phyloP scores from a whole-genome alignment of 2,113 vertebrate genomes.

The Sorex fumeus region DNA sequence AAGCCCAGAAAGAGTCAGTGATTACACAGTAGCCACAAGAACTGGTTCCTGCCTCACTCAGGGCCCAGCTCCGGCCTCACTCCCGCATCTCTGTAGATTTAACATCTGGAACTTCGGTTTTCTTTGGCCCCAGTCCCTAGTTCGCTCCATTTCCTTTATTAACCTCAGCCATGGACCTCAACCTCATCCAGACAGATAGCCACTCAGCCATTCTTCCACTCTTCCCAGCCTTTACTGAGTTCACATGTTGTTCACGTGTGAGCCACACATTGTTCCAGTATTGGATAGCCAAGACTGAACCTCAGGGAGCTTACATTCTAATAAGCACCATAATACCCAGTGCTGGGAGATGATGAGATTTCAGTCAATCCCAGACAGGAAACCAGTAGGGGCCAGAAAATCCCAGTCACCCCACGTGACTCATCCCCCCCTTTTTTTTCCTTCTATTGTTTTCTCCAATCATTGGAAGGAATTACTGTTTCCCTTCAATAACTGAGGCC shows the following conservation, averaged over 20 bases:
- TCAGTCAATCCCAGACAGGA: neutral
- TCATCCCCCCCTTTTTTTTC: neutral
- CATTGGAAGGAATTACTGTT: too few species aligned
- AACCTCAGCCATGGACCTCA: neutral
- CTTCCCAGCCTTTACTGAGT: neutral
- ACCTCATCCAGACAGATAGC: neutral
- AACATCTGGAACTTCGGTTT: neutral
- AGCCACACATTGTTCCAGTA: accelerated
- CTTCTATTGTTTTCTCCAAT: neutral
- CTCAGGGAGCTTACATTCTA: neutral
- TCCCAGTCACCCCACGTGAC: neutral
- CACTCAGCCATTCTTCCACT: neutral
- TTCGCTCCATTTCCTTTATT: constrained; percentile 1
- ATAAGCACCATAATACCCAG: neutral
- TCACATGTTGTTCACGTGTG: neutral
- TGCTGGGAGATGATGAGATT: neutral
- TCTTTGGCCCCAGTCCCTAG: neutral
- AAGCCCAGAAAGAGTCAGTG: neutral
- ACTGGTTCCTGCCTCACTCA: neutral
- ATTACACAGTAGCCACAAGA: neutral
- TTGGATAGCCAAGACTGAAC: neutral
- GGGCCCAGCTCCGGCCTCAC: neutral
- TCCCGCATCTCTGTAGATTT: neutral
- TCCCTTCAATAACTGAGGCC: neutral
- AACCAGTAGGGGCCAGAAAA: neutral